These are phyloP conservation scores for Sialis lutaria DNA, from an alignment of 2,888 invertebrate genomes.

Conservation along the genomic window DNA sequence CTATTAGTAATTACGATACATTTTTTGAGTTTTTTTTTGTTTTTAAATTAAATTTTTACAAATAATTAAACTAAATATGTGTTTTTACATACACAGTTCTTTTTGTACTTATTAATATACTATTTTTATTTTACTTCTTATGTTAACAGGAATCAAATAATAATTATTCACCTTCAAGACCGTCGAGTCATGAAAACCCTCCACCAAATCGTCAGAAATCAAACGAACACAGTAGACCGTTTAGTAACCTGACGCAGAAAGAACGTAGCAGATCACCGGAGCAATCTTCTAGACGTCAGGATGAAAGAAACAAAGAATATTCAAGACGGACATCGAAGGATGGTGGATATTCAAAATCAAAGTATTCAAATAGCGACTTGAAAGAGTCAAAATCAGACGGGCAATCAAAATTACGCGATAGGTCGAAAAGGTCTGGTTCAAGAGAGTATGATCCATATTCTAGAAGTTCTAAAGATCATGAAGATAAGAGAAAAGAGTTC, in stretches of 20 bases:
- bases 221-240: neutral
- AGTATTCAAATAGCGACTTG: too few relatives aligned
- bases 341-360: neutral
- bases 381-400: neutral
- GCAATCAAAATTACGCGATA: constrained; percentile 1
- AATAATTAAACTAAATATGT: too few relatives aligned
- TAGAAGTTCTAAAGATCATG: neutral
- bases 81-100: too few relatives aligned
- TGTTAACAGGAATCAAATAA: constrained; percentile 11
- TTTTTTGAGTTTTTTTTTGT: too few relatives aligned
- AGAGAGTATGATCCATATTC: neutral
- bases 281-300: neutral
- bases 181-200: neutral
- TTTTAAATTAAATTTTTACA: too few relatives aligned
- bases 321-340: neutral
- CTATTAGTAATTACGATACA: too few relatives aligned
- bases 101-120: too few relatives aligned
- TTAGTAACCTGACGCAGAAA: too few relatives aligned
- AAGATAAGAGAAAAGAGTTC: neutral
- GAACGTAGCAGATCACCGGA: neutral
- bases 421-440: neutral
- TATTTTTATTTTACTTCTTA: constrained; percentile 1
- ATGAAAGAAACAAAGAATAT: neutral
- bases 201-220: neutral
- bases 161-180: constrained; percentile 8